These are phyloP conservation scores for Drosophila melanocephala DNA, from an alignment of 2,888 invertebrate genomes.

Conservation along the genomic window DNA sequence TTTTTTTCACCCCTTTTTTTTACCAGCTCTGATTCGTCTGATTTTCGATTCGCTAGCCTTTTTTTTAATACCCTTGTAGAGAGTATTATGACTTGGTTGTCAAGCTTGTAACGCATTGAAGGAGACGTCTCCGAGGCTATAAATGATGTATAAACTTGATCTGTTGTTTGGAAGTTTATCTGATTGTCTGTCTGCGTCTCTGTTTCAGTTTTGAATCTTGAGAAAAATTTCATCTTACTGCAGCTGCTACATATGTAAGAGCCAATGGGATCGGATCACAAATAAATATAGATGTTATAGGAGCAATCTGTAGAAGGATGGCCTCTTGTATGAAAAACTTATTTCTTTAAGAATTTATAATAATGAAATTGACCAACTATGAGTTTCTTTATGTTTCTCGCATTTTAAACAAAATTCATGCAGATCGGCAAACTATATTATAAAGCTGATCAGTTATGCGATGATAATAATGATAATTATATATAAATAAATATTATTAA, in stretches of 20 bases:
- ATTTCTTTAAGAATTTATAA: no score
- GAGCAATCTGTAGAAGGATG: neutral
- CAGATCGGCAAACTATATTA: neutral
- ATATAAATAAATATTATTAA: neutral
- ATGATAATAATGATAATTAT: neutral
- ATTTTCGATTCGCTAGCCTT: slow-evolving; percentile 22
- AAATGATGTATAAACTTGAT: neutral
- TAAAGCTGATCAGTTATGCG: neutral
- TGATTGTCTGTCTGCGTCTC: neutral
- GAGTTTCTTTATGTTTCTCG: neutral
- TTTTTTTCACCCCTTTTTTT: slow-evolving; percentile 21
- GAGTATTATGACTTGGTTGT: neutral
- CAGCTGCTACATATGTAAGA: neutral
- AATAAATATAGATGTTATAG: neutral
- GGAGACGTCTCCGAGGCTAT: neutral
- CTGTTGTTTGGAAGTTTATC: neutral
- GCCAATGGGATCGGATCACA: neutral
- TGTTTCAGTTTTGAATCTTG: neutral
- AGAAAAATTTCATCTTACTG: rapidly evolving
- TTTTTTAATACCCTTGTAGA: neutral
- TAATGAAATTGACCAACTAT: neutral
- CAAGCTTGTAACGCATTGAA: neutral
- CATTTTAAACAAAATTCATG: neutral
- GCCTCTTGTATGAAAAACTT: neutral
- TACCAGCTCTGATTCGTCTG: neutral